These are phyloP conservation scores for Gymnocephalus cernua DNA, from an alignment of 2,113 vertebrate species.

Conservation along the genomic window DNA sequence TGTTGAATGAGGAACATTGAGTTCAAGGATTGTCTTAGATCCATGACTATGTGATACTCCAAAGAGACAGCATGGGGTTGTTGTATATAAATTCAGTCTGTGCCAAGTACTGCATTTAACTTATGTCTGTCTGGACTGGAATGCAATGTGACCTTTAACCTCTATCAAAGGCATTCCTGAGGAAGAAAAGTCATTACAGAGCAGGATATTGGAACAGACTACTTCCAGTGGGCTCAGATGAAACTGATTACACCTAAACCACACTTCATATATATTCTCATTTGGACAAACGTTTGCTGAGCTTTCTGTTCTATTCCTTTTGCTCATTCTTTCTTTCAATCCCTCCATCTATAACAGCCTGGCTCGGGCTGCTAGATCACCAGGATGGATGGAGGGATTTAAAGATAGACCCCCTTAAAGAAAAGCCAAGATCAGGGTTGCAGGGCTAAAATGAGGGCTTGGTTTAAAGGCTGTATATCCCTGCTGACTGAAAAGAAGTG, in stretches of 20 bases:
- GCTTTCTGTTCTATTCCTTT: slow-evolving; percentile 23
- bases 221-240: slow-evolving; percentile 5
- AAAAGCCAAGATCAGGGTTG: slow-evolving; percentile 43
- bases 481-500: slow-evolving; percentile 38
- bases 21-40: not conserved
- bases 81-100: not conserved
- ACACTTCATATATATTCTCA: slow-evolving; percentile 36
- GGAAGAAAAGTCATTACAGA: slow-evolving; percentile 6
- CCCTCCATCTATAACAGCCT: slow-evolving; percentile 25
- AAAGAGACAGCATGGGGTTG: slow-evolving; percentile 1
- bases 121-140: slow-evolving; percentile 21
- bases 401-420: slow-evolving; percentile 44
- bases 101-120: not conserved
- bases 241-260: slow-evolving; percentile 26
- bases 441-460: slow-evolving; percentile 23
- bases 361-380: slow-evolving; percentile 34
- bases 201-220: slow-evolving; percentile 28
- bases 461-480: slow-evolving; percentile 42
- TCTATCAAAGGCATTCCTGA: slow-evolving; percentile 6
- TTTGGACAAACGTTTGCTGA: slow-evolving; percentile 32
- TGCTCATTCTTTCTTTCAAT: slow-evolving; percentile 6
- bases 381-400: slow-evolving; percentile 59
- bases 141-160: not conserved
- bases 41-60: not conserved
- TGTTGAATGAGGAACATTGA: not conserved